Conservation (phyloP, 2,113 vertebrate genomes). For the Nycticorax nycticorax region DNA sequence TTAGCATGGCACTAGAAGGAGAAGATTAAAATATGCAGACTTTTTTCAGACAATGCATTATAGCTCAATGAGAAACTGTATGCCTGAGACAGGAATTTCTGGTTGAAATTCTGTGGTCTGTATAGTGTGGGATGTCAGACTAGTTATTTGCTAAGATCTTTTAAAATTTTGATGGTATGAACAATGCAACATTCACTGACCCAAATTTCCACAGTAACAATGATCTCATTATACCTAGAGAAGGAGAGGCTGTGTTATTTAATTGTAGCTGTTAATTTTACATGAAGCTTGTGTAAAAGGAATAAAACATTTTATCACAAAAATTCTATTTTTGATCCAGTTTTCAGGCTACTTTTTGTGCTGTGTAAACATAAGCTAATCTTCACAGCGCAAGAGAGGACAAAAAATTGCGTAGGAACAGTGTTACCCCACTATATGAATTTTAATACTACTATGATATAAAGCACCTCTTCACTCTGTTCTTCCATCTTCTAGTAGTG, state of each 20-base stretch:
- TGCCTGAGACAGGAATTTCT: background rate
- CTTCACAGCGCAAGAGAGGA: background rate
- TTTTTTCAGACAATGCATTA: background rate
- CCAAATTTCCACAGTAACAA: background rate
- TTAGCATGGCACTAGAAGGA: background rate
- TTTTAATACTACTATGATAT: background rate
- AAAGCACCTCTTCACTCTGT: background rate
- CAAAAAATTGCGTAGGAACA: background rate
- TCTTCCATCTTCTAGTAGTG: background rate
- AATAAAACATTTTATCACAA: background rate
- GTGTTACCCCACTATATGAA: background rate
- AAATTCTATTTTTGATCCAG: background rate
- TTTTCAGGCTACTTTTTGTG: background rate
- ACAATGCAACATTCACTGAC: background rate
- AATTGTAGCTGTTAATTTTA: background rate
- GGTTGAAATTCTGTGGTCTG: too few species aligned
- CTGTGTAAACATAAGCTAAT: background rate
- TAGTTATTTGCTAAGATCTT: background rate
- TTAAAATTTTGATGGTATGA: background rate
- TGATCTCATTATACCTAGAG: background rate
- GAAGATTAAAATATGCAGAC: background rate
- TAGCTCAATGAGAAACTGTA: background rate
- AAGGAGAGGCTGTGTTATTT: background rate
- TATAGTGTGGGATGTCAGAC: background rate
- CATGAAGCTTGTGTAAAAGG: background rate